phyloP scores from a whole-genome alignment of 2,113 vertebrate species.

The Blennius ocellaris region DNA sequence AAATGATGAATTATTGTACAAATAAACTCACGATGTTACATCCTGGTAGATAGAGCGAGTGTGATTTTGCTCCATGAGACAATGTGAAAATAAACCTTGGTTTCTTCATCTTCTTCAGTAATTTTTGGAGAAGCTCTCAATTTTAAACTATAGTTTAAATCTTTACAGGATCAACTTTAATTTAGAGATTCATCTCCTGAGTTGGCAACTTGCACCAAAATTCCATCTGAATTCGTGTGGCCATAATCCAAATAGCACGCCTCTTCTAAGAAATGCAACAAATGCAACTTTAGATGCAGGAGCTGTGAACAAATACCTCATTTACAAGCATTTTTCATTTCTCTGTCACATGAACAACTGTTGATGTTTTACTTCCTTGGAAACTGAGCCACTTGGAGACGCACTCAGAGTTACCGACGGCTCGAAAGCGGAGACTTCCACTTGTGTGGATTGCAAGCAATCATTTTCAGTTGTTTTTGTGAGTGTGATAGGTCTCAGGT shows the following conservation, averaged over 20 bases:
- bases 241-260: slow-evolving; percentile 5
- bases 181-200: background rate
- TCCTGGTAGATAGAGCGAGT: background rate
- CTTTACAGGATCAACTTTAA: slow-evolving; percentile 3
- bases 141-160: background rate
- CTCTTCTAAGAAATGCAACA: background rate
- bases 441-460: slow-evolving; percentile 3
- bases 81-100: background rate
- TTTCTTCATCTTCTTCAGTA: background rate
- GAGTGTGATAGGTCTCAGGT: background rate
- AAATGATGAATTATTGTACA: background rate
- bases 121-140: too few species aligned
- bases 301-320: background rate
- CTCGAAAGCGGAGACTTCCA: background rate
- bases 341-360: background rate
- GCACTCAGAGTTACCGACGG: background rate
- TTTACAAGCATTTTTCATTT: slow-evolving; percentile 7
- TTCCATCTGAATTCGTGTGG: background rate
- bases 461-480: slow-evolving; percentile 23
- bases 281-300: background rate
- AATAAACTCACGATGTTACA: background rate
- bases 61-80: slow-evolving; percentile 7
- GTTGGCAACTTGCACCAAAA: background rate
- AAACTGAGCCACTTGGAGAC: slow-evolving; percentile 8
- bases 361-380: slow-evolving; percentile 3